Conservation (phyloP, 1,140 invertebrate genomes). For the Diploscapter pachys region DNA sequence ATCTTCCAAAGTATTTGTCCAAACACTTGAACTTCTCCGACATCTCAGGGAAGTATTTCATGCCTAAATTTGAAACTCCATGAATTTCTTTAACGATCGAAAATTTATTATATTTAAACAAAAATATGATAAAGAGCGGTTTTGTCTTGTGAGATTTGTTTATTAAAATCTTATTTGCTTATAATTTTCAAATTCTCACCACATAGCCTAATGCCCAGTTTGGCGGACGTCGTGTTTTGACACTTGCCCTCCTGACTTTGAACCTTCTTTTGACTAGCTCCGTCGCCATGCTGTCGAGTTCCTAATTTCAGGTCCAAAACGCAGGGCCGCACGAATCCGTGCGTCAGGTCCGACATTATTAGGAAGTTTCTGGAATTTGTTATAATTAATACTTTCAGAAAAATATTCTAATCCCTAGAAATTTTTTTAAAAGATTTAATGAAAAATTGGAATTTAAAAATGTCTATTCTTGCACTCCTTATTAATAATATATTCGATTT, state of each 20-base stretch:
- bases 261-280: conserved; percentile 81
- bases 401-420: not conserved
- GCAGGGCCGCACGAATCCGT: conserved; percentile 62
- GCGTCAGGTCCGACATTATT: conserved; percentile 22
- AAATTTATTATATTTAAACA: conserved; percentile 66
- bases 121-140: conserved; percentile 48
- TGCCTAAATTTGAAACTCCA: conserved; percentile 69
- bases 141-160: too few relatives aligned
- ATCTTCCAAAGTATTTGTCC: conserved; percentile 4
- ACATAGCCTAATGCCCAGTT: conserved; percentile 77
- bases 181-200: conserved; percentile 83
- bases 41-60: conserved; percentile 69
- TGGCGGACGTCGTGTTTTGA: conserved; percentile 78
- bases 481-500: not conserved
- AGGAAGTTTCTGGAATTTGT: conserved; percentile 25
- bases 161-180: conserved; percentile 62
- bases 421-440: too few relatives aligned
- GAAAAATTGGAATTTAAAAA: too few relatives aligned
- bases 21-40: conserved; percentile 16
- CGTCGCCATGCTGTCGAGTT: conserved; percentile 77
- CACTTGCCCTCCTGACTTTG: conserved; percentile 86
- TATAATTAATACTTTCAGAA: not conserved
- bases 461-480: too few relatives aligned
- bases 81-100: conserved; percentile 88
- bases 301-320: conserved; percentile 76